Evolutionary conservation across 1,140 invertebrate species (phyloP), one percentile per base, ranked within the genome.

Genomic region (Drosophila miranda): DNA sequence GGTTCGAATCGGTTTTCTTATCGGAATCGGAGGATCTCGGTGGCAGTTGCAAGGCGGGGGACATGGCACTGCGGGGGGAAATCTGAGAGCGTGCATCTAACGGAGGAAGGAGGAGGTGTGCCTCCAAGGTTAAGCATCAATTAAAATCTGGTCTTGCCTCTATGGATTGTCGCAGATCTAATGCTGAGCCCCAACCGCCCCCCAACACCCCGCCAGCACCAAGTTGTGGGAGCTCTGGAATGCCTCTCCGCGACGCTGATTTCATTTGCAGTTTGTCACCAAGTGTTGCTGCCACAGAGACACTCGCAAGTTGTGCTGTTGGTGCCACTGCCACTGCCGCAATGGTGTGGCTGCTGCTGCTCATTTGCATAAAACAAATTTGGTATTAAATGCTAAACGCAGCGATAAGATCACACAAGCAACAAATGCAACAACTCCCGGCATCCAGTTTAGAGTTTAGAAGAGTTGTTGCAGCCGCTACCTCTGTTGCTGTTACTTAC

Each of bases 341-440:
- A 38, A 13, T 38, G 34, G 11, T 38, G 34, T 38, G 34, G 57
- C 62, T 64, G 49, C 68, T 55, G 81, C 56, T 57, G 75, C 73
- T 89, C 80, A 89, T 89, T 89, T 89, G 84, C 84, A 89, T 86
- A 89, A 89, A 89, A 89, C 84, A 89, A 89, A 89, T 89, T 89
- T 89, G 84, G 84, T 89, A 89, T 89, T 89, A 89, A 89, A 89
- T 89, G 77, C 77, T 89, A 80, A 72, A 59, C 71, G 38, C 51
- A 44, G 50, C 68, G 84, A 89, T 89, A 89, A 89, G 77, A 89
- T 89, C 84, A 77, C 57, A 52, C 50, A 26, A 41, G 7, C 49
- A 50, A n/a, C 48, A 50, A n/a, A 21, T 26, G 6, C 44, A 67
- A 48, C 72, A 59, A 45, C 51, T 48, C 34, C 45, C 38, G 42